A percentile compares a stretch with the other conserved stretches of the same genome.
phyloP scores from a whole-genome alignment of 2,888 invertebrate genomes.

The Tenthredo scrophulariae region DNA sequence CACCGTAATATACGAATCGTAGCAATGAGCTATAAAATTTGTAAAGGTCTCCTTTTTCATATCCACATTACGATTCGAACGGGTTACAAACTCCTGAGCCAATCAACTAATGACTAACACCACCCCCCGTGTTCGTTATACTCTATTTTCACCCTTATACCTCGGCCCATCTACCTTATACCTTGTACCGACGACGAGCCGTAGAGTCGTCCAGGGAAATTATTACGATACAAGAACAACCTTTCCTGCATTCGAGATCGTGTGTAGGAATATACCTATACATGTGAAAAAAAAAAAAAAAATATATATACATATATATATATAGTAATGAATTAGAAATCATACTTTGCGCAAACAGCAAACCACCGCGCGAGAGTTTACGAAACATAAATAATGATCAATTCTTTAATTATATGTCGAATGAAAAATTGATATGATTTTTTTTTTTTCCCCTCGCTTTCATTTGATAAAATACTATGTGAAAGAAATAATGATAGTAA shows the following conservation, averaged over 20 bases:
- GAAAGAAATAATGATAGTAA: neutral
- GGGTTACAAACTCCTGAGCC: constrained; percentile 57
- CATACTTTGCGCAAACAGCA: too few relatives aligned
- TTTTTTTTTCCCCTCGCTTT: neutral
- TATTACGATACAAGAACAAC: constrained; percentile 57
- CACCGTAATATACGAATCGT: neutral
- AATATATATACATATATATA: neutral
- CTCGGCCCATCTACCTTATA: neutral
- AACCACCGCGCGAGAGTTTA: constrained; percentile 28
- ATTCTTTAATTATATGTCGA: neutral
- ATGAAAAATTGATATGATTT: neutral
- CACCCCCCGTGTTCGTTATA: constrained; percentile 51
- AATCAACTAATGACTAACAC: constrained; percentile 70
- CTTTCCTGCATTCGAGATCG: neutral
- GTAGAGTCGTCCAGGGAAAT: constrained; percentile 62
- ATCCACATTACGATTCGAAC: constrained; percentile 29
- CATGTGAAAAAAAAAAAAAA: too few relatives aligned
- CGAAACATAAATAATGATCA: constrained; percentile 38
- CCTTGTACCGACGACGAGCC: neutral
- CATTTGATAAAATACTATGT: too few relatives aligned
- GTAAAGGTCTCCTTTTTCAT: neutral
- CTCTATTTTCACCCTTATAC: constrained; percentile 50
- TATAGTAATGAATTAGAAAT: constrained; percentile 11
- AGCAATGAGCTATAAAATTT: neutral
- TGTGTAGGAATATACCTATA: neutral